Percentiles rank a stretch among this genome's conserved stretches.
phyloP scores from a whole-genome alignment of 2,797 vertebrate species.

The Anas bernieri region DNA sequence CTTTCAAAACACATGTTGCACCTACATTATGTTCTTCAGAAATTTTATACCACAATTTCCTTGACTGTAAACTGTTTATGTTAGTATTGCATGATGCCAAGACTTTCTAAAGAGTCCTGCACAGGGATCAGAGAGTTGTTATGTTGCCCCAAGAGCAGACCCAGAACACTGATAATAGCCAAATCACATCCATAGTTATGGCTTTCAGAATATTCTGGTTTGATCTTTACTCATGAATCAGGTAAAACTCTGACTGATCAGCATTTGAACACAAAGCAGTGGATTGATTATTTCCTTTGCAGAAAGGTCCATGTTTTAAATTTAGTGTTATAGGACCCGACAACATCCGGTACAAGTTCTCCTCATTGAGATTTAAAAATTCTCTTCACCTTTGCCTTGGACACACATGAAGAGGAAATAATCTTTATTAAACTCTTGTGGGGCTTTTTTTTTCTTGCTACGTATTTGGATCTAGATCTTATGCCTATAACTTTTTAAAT shows the following conservation, averaged over 20 bases:
- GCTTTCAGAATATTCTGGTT: not conserved
- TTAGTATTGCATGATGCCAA: not conserved
- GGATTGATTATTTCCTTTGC: not conserved
- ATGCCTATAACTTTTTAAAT: not conserved
- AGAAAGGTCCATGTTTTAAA: not conserved
- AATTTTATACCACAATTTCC: slow-evolving; percentile 43
- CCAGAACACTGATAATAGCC: not conserved
- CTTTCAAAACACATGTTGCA: not conserved
- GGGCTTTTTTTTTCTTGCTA: not conserved
- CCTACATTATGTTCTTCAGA: slow-evolving; percentile 1
- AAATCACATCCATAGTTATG: not conserved
- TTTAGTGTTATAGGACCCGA: not conserved
- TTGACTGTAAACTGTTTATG: slow-evolving; percentile 38
- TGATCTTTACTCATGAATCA: not conserved
- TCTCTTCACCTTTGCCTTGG: slow-evolving; percentile 34
- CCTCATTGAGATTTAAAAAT: not conserved
- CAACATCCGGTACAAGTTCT: not conserved
- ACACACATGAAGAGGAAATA: slow-evolving; percentile 42
- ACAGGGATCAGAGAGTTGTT: not conserved
- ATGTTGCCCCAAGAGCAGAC: not conserved
- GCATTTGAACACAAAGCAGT: not conserved
- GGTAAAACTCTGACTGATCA: not conserved
- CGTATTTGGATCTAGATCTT: not conserved
- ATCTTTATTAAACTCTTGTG: slow-evolving; percentile 8
- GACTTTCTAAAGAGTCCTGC: not conserved